These are phyloP conservation scores for Aphis gossypii DNA, from an alignment of 1,140 invertebrate genomes.

Conservation along the genomic window DNA sequence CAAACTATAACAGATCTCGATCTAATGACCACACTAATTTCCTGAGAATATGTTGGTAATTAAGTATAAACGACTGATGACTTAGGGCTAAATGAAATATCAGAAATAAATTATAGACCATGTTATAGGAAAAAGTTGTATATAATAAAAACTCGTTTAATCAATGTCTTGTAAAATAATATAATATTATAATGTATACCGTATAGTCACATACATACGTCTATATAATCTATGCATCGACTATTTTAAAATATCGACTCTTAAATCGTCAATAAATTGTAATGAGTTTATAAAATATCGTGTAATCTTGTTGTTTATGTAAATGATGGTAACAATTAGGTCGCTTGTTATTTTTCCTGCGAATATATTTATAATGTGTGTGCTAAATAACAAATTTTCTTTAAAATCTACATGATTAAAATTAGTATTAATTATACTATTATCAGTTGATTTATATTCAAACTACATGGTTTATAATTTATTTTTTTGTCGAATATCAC, in stretches of 20 bases:
- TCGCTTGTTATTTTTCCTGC: background rate
- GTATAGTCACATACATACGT: background rate
- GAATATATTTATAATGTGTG: background rate
- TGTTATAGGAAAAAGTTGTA: background rate
- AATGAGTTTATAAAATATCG: background rate
- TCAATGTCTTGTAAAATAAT: background rate
- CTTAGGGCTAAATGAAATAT: background rate
- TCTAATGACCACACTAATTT: background rate
- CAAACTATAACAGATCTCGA: background rate
- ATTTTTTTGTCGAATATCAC: too few species aligned
- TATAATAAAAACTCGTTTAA: constrained; percentile 1
- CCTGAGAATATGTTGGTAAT: background rate
- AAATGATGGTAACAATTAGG: background rate
- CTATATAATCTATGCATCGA: too few species aligned
- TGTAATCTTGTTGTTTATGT: background rate
- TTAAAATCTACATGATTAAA: background rate
- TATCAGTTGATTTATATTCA: background rate
- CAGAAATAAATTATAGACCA: constrained; percentile 1
- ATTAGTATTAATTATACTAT: background rate
- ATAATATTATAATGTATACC: background rate
- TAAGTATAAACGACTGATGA: background rate
- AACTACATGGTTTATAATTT: background rate
- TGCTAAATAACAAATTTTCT: background rate
- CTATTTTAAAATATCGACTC: background rate
- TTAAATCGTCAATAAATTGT: background rate